Evolutionary conservation across 2,797 vertebrate species (phyloP).

Genomic region (Micromesistius poutassou): DNA sequence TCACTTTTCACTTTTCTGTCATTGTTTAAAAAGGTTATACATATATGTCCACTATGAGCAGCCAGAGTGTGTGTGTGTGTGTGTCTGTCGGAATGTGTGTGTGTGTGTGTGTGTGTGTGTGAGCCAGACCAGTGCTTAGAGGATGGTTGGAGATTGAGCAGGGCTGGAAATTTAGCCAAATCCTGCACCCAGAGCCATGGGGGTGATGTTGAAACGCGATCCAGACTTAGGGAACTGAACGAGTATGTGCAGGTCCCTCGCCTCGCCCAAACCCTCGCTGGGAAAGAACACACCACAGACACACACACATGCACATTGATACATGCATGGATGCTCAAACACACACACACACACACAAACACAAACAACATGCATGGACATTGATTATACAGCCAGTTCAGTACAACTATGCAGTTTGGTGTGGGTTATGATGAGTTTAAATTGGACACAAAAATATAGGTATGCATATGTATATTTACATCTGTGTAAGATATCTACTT

Average conservation of each 20-base stretch:
- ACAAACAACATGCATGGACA: constrained; percentile 9
- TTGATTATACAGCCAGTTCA: not conserved
- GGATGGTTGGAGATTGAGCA: constrained; percentile 4
- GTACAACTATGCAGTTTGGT: not conserved
- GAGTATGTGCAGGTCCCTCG: constrained; percentile 63
- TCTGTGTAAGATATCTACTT: not conserved
- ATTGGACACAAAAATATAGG: too few species aligned
- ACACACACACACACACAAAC: constrained; percentile 16
- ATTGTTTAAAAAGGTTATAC: not conserved
- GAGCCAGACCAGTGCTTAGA: constrained; percentile 5
- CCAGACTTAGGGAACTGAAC: constrained; percentile 39
- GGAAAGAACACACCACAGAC: constrained; percentile 12
- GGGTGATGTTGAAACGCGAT: constrained; percentile 51
- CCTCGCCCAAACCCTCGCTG: constrained; percentile 8
- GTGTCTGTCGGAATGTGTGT: not conserved
- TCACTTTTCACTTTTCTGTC: too few species aligned
- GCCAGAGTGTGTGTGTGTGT: not conserved
- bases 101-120: constrained; percentile 31
- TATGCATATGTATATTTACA: not conserved
- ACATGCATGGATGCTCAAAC: constrained; percentile 26
- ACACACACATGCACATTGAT: constrained; percentile 23
- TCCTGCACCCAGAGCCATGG: constrained; percentile 22
- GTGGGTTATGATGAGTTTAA: too few species aligned
- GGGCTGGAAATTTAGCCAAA: constrained; percentile 24
- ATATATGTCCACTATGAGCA: not conserved